phyloP scores from a whole-genome alignment of 2,797 vertebrate genomes.

The Scleropages formosus region DNA sequence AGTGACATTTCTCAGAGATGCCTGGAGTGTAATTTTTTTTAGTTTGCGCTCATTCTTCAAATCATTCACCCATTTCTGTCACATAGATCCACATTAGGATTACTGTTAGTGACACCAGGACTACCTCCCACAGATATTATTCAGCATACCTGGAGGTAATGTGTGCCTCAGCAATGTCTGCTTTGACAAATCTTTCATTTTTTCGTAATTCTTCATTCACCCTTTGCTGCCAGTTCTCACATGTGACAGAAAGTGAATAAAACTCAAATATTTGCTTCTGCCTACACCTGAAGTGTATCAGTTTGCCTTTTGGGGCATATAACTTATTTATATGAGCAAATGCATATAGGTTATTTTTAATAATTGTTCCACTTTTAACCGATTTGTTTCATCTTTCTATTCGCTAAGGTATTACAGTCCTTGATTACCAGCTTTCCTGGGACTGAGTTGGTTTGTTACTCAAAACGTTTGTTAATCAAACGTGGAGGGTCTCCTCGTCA shows the following conservation, averaged over 20 bases:
- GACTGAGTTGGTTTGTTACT: slow-evolving; percentile 9
- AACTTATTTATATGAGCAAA: not conserved
- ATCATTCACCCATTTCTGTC: slow-evolving; percentile 26
- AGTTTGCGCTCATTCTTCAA: slow-evolving; percentile 22
- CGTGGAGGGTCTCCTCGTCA: too few relatives aligned
- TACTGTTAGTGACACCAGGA: slow-evolving; percentile 17
- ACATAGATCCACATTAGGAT: slow-evolving; percentile 28
- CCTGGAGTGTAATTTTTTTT: slow-evolving; percentile 17
- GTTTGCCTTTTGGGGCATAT: not conserved
- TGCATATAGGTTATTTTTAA: not conserved
- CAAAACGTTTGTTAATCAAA: too few relatives aligned
- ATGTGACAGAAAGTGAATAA: not conserved
- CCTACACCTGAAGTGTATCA: slow-evolving; percentile 5
- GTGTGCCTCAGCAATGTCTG: not conserved
- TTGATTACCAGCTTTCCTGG: slow-evolving; percentile 11
- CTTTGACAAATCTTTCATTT: slow-evolving; percentile 18
- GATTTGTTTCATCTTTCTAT: slow-evolving; percentile 26
- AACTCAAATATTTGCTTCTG: slow-evolving; percentile 16
- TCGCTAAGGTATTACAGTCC: slow-evolving; percentile 10
- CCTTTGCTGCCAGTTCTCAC: slow-evolving; percentile 8
- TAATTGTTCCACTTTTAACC: not conserved
- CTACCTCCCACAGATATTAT: not conserved
- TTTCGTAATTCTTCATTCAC: slow-evolving; percentile 16
- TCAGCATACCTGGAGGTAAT: slow-evolving; percentile 9
- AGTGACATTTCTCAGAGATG: slow-evolving; percentile 28